Evolutionary conservation across 2,888 invertebrate genomes (phyloP), one percentile per base, ranked within the genome.

Genomic region (Sialis fuliginosa): DNA sequence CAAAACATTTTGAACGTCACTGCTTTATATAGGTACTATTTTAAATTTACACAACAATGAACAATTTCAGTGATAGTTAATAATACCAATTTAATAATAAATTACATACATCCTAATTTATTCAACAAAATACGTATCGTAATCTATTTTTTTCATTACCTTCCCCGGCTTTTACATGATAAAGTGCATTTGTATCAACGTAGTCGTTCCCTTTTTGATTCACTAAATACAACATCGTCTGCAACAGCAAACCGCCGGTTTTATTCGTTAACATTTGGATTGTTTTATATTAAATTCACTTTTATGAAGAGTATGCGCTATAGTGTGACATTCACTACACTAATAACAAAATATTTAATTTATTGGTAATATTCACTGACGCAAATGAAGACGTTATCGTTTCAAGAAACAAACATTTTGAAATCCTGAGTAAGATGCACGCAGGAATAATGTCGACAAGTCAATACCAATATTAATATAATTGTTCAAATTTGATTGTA

Each of bases 141-240:
- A 8, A 5, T 8, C 41, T 32, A 43, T 43, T 43, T 10, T n/a
- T 31, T 32, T 9, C 30, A 43, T 10, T 39, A 39, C 45, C 45
- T 45, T 45, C 39, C 6, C 45, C 39, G 7, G 39, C 39, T n/a
- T 45, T 39, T 8, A 45, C 2, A 39, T 37, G 47, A 32, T 47
- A 39, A 12, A 48, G 45, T 1, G 48, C 47, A 46, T 50, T 50
- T 7, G 48, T 35, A 42, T 50, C 48, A 10, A 45, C 42, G 8
- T 44, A 10, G 12, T 50, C 44, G 34, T 43, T 48, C 6, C 35
- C 33, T 42, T 47, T 44, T 13, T 50, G 50, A 33, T 47, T 48
- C n/a, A 48, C 44, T 13, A 50, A 40, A 8, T 46, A 44, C 34
- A 50, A 44, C 39, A 50, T 48, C 6, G 50, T 50, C 32, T 47